Evolutionary conservation across 2,113 vertebrate genomes (phyloP), one percentile per base, ranked within the genome.

Genomic region (Eurypyga helias): DNA sequence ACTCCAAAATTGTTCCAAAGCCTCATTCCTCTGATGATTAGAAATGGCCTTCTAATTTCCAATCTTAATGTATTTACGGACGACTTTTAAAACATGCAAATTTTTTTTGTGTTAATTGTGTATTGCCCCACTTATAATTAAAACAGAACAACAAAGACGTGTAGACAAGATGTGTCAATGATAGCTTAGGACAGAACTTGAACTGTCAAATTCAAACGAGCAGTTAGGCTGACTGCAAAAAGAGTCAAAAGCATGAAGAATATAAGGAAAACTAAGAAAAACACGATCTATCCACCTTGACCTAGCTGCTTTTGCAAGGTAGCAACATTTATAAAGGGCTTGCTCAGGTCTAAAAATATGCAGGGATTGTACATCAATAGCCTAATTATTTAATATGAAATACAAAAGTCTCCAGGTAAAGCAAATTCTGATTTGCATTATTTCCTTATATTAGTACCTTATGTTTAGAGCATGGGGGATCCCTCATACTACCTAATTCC

Each of bases 381-480:
- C 9, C 17, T 48, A 58, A 26, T 41, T 64, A 67, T 29, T 24
- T 11, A 70, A 48, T 4, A 64, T 6, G 24, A 81, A 88, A 90
- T 41, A 72, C 1, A 45, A 26, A 85, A 52, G 38, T 45, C 21
- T 73, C 8, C 11, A 34, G 24, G 16, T 26, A 92, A 90, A 86
- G 26, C 7, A 75, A 91, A 54, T 24, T 43, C 54, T 66, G 12
- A 55, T 52, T 71, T 41, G 17, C 36, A 29, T 64, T 58, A 29
- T 43, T 85, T 79, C 33, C 48, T 60, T 2, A 10, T 43, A 55
- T 21, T 33, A 61, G 21, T 62, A 36, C n/a, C 15, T 25, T 28
- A 62, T 3, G 0, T 55, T 70, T 57, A 66, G n/a, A 84, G 13
- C 24, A 43, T 9, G 2, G 4, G 3, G 1, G 19, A 57, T 29